A percentile compares a stretch with the other conserved stretches of the same genome.
These are phyloP conservation scores for Rhimphoctona megacephalus DNA, from an alignment of 2,888 invertebrate genomes.

Conservation along the genomic window DNA sequence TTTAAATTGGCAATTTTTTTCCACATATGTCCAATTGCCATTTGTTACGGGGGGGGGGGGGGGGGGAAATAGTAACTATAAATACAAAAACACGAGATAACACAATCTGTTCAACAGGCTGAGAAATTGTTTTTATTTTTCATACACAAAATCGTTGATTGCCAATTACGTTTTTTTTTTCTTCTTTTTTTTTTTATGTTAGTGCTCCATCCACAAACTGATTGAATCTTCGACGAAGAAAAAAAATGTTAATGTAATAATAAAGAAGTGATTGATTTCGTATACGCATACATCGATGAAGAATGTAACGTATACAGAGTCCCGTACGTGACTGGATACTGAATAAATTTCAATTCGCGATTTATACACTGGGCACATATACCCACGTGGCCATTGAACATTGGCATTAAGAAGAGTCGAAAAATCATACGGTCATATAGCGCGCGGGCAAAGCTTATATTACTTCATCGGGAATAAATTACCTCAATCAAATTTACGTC, in stretches of 20 bases:
- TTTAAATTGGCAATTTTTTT: neutral
- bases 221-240: conserved; percentile 29
- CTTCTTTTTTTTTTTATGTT: neutral
- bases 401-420: neutral
- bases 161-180: conserved; percentile 25
- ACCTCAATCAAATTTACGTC: neutral
- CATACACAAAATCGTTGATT: conserved; percentile 24
- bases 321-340: conserved; percentile 69
- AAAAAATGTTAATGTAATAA: neutral
- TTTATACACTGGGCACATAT: neutral
- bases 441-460: neutral
- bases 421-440: conserved; percentile 2
- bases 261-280: conserved; percentile 51
- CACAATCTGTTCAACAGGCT: neutral
- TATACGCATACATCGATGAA: conserved; percentile 24
- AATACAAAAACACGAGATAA: neutral
- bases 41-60: neutral
- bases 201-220: conserved; percentile 4
- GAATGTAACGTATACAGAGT: conserved; percentile 9
- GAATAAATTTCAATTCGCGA: conserved; percentile 32
- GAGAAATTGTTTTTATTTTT: conserved; percentile 1
- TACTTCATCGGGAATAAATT: conserved; percentile 7
- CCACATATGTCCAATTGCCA: neutral
- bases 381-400: neutral
- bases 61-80: neutral